Conservation (phyloP, 2,888 invertebrate genomes). For the Agrilus mali region DNA sequence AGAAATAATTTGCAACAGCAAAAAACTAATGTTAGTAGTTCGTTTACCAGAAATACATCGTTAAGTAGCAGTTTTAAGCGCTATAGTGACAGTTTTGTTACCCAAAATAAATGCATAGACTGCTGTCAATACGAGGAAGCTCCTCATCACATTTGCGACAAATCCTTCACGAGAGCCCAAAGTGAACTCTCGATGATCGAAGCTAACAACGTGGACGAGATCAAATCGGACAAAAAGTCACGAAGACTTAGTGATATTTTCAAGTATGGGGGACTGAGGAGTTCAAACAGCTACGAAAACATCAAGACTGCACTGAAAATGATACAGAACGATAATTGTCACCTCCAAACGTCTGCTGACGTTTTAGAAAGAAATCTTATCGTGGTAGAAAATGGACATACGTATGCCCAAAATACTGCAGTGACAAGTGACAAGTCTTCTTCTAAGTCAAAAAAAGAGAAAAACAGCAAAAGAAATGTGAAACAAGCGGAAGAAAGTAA, state of each 20-base stretch:
- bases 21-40: too few relatives aligned
- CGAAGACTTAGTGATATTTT: slow-evolving; percentile 31
- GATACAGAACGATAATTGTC: slow-evolving; percentile 6
- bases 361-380: not conserved
- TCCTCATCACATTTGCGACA: slow-evolving; percentile 14
- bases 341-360: slow-evolving; percentile 2
- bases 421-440: slow-evolving; percentile 8
- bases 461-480: slow-evolving; percentile 11
- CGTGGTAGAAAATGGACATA: slow-evolving; percentile 6
- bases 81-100: slow-evolving; percentile 32
- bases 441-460: slow-evolving; percentile 9
- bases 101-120: slow-evolving; percentile 19
- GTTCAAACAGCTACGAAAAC: slow-evolving; percentile 23
- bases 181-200: slow-evolving; percentile 25
- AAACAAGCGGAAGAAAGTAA: slow-evolving; percentile 7
- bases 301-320: slow-evolving; percentile 19
- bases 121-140: slow-evolving; percentile 12
- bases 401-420: slow-evolving; percentile 11
- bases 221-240: slow-evolving; percentile 18
- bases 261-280: slow-evolving; percentile 16
- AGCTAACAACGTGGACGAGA: slow-evolving; percentile 6
- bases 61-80: slow-evolving; percentile 20
- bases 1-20: not conserved
- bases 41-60: not conserved
- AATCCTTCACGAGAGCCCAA: slow-evolving; percentile 16